Evolutionary conservation across 2,888 invertebrate species (phyloP), one percentile per base, ranked within the genome.

Genomic region (Andrena minutula): DNA sequence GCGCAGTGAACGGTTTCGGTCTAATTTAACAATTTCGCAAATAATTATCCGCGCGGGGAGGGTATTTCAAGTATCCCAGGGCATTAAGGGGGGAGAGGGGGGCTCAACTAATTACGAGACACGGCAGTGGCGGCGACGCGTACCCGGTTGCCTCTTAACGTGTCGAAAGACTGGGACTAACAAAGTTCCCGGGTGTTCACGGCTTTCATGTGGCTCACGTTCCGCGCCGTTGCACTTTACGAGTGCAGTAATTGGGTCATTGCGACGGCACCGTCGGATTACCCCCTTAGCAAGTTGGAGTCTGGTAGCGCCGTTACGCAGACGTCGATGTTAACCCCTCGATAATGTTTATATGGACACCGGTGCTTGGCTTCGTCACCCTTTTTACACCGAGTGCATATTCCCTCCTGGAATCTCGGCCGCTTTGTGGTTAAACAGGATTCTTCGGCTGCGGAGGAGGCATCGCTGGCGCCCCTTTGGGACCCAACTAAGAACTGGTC

Each of bases 121-220:
- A 72, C 41, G 53, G 35, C 23, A 49, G 26, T 30, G 12, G 26
- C 26, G 28, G 12, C 35, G 26, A 26, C 56, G 26, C 20, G 64
- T 8, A n/a, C 28, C 66, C 69, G 65, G 69, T 51, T 63, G 70
- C 80, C 77, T 79, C 69, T 78, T 83, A 86, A 86, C 74, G 69
- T 74, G 80, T 79, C 81, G 86, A 85, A 85, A 81, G 85, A 81
- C 80, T 69, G 73, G 73, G 76, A 69, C 56, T 66, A 64, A 79
- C 86, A 81, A 86, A 86, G 83, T 86, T 86, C 77, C 78, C 60
- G 28, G 58, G 64, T 80, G 80, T 74, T 83, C 82, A 47, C 66
- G 63, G 85, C 86, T 87, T 87, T 87, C 86, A 81, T 79, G 85
- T 85, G 85, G 86, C 85, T 85, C 87, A 82, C 83, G 85, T 85